phyloP scores from a whole-genome alignment of 1,140 invertebrate genomes.

The Colletes latitarsis region DNA sequence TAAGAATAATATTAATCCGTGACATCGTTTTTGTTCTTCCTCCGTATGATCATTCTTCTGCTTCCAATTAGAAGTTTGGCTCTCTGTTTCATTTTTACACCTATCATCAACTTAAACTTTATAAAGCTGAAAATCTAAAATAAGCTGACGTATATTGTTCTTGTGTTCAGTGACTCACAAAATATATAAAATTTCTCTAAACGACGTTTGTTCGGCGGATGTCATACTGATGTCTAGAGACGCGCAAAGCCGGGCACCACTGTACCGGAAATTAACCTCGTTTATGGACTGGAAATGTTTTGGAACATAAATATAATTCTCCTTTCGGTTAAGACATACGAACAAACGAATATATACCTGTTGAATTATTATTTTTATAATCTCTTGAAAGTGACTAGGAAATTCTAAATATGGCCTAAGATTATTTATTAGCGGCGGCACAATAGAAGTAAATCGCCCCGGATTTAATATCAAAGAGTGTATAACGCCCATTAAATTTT shows the following conservation, averaged over 20 bases:
- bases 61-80: conserved; percentile 66
- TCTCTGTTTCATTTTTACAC: conserved; percentile 73
- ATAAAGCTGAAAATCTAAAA: conserved; percentile 1
- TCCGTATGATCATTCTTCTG: conserved; percentile 64
- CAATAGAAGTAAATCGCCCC: conserved; percentile 82
- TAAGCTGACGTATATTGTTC: background rate
- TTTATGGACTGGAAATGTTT: conserved; percentile 81
- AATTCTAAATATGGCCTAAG: conserved; percentile 81
- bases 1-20: conserved; percentile 77
- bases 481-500: conserved; percentile 82
- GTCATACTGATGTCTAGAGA: conserved; percentile 79
- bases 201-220: conserved; percentile 70
- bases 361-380: conserved; percentile 83
- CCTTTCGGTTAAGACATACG: background rate
- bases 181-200: conserved; percentile 78
- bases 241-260: conserved; percentile 84
- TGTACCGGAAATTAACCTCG: conserved; percentile 86
- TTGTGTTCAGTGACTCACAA: conserved; percentile 68
- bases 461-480: conserved; percentile 84
- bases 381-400: conserved; percentile 80
- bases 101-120: conserved; percentile 55
- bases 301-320: conserved; percentile 21
- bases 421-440: conserved; percentile 82
- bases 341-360: conserved; percentile 77
- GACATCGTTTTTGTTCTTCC: conserved; percentile 74